Base-by-base conservation (phyloP, 2,113 vertebrate genomes). In the Osmerus eperlanus region DNA sequence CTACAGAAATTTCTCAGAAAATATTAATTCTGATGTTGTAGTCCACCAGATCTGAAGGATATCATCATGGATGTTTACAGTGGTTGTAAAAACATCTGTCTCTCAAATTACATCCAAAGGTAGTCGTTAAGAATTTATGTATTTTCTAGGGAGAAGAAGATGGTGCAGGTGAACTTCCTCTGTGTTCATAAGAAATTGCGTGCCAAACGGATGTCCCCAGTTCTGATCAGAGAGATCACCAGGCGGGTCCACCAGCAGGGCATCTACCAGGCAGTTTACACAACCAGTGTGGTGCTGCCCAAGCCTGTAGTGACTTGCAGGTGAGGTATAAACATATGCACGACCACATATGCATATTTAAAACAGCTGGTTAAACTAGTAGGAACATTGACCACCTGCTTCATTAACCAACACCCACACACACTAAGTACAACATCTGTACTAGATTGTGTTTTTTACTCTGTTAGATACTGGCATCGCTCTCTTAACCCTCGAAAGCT, bases 131-230 rank as follows among this genome's bases (percentile, higher is more conserved):
- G 65, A 67, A 19, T 15, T 29, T n/a, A 41, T 59, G 47, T 81
- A 68, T 56, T 58, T 64, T 61, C 72, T 85, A 99, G 97, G 85
- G 92, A 94, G 86, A 96, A 94, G 90, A 95, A 89, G 86, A 95
- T 96, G 96, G 96, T 94, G 11, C 96, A 98, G 85, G 96, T 99
- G 78, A 97, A 95, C 76, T 93, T 98, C 86, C 88, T 99, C 54
- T 99, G 97, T 5, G 97, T 99, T 67, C 97, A 99, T 76, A 98
- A 98, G 89, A 99, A 98, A 86, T 88, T 99, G 53, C 96, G 97
- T 68, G 94, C 93, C 0, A 99, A 99, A 78, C 92, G 96, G 13
- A 94, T 99, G 89, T 93, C 96, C 18, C 97, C 97, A 0, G 96
- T 99, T 25, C 87, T 99, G 81, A 98, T 99, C 87, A 92, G 96